phyloP scores from a whole-genome alignment of 1,140 invertebrate genomes.

The Apocrypta bakeri region DNA sequence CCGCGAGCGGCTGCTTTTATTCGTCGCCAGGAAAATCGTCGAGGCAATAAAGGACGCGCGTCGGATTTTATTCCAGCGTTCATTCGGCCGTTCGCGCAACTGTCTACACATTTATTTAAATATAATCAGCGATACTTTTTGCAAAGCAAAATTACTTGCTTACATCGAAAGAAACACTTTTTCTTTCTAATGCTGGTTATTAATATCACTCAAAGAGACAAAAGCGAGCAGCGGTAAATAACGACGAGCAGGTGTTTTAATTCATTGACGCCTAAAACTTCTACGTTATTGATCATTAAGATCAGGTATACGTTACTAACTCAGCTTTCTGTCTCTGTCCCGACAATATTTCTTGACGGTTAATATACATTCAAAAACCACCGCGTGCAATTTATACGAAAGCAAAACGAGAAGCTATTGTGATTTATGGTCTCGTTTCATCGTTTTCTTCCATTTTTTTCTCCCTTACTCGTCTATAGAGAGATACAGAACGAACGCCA shows the following conservation, averaged over 20 bases:
- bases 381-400: neutral
- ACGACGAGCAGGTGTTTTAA: neutral
- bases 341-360: neutral
- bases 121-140: neutral
- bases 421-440: slow-evolving; percentile 13
- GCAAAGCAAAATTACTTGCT: no score
- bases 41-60: slow-evolving; percentile 10
- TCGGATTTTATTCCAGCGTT: neutral
- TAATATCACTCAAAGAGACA: no score
- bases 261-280: neutral
- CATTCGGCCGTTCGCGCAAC: neutral
- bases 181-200: no score
- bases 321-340: no score
- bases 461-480: neutral
- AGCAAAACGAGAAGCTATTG: slow-evolving; percentile 15
- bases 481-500: neutral
- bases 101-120: neutral
- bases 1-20: neutral
- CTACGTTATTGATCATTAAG: no score
- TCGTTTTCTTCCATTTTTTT: neutral
- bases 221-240: slow-evolving; percentile 10
- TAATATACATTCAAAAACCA: neutral
- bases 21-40: slow-evolving; percentile 4
- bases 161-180: no score
- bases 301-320: no score